phyloP scores from a whole-genome alignment of 2,113 vertebrate genomes.

The Columba janthina region DNA sequence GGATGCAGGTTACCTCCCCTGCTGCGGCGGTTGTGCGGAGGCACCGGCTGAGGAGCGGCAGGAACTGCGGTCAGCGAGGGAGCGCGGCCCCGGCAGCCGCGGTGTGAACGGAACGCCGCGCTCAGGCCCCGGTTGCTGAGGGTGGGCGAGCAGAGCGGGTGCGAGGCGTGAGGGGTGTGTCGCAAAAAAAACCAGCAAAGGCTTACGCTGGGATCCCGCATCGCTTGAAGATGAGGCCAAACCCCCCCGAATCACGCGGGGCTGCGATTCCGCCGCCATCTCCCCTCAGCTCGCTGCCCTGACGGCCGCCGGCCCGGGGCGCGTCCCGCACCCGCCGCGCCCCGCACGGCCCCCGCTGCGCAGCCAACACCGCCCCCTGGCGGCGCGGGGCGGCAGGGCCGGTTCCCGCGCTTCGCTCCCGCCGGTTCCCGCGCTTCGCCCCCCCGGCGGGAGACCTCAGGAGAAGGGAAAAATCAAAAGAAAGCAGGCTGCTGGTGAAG shows the following conservation, averaged over 20 bases:
- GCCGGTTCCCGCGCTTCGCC: no score
- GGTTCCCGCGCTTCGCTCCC: not conserved
- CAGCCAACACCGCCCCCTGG: not conserved
- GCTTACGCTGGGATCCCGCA: not conserved
- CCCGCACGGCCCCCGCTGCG: not conserved
- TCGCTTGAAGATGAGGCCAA: not conserved
- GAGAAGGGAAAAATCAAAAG: not conserved
- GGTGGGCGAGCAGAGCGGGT: not conserved
- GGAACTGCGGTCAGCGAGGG: not conserved
- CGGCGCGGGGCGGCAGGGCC: not conserved
- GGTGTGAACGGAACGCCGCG: no score
- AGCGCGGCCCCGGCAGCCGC: not conserved
- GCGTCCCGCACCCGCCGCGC: not conserved
- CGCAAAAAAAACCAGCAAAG: no score
- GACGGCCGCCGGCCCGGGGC: not conserved
- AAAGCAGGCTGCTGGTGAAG: not conserved
- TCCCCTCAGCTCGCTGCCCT: no score
- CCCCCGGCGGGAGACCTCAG: not conserved
- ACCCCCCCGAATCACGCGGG: fast-evolving
- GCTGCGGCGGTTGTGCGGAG: not conserved
- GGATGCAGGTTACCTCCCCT: fast-evolving
- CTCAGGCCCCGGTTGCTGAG: not conserved
- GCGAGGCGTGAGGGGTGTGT: not conserved
- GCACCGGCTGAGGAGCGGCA: not conserved
- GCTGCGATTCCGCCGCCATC: fast-evolving